Evolutionary conservation across 2,888 invertebrate species (phyloP).

Genomic region (Petrolisthes manimaculis): DNA sequence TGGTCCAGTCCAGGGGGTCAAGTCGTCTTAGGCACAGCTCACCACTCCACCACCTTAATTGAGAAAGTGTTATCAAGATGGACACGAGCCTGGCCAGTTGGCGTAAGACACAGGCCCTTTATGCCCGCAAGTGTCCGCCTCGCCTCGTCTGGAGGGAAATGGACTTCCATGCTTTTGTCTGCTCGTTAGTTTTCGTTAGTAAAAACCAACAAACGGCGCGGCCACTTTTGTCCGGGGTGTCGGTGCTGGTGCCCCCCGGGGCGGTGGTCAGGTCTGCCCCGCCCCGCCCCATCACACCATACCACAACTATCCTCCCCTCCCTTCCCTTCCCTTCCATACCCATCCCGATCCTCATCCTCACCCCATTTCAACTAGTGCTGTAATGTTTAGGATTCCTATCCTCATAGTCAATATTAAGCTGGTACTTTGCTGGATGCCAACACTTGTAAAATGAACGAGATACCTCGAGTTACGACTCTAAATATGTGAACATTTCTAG

Average conservation of each 20-base stretch:
- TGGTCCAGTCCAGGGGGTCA: neutral
- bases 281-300: neutral
- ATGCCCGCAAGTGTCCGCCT: conserved; percentile 50
- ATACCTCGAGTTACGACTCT: no score
- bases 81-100: conserved; percentile 32
- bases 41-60: conserved; percentile 49
- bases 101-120: conserved; percentile 53
- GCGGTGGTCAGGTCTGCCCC: conserved; percentile 31
- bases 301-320: neutral
- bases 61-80: conserved; percentile 62
- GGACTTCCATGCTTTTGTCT: conserved; percentile 63
- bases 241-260: conserved; percentile 42
- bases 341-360: neutral
- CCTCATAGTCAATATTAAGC: no score
- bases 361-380: no score
- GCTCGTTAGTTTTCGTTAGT: conserved; percentile 64
- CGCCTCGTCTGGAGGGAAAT: conserved; percentile 53
- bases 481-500: no score
- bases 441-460: no score
- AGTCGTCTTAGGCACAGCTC: conserved; percentile 21
- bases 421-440: no score
- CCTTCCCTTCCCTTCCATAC: neutral
- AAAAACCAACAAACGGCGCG: conserved; percentile 64
- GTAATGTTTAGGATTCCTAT: no score
- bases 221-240: conserved; percentile 63